Evolutionary conservation across 2,888 invertebrate genomes (phyloP).

Genomic region (Polyploca ridens): DNA sequence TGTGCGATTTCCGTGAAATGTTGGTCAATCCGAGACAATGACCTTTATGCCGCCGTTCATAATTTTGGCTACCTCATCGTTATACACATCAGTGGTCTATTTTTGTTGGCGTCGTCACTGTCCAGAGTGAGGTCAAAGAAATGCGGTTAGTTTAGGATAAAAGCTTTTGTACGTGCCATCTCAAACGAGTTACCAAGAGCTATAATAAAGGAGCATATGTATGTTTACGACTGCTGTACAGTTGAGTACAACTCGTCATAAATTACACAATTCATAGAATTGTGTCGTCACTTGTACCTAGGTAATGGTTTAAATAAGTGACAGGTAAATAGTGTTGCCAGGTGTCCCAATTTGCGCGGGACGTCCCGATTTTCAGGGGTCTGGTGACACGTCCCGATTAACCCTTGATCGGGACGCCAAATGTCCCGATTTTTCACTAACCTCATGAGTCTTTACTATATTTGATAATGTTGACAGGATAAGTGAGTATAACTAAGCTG

Average conservation of each 20-base stretch:
- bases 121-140: slow-evolving; percentile 61
- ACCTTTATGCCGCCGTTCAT: slow-evolving; percentile 61
- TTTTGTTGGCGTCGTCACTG: slow-evolving; percentile 55
- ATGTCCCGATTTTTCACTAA: no score
- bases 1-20: slow-evolving; percentile 31
- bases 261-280: slow-evolving; percentile 13
- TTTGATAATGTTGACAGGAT: no score
- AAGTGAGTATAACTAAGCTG: no score
- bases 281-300: background rate
- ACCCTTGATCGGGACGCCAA: no score
- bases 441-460: no score
- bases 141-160: slow-evolving; percentile 62
- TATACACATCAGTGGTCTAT: slow-evolving; percentile 56
- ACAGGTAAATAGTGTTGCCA: no score
- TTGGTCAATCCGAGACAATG: slow-evolving; percentile 59
- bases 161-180: slow-evolving; percentile 61
- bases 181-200: slow-evolving; percentile 25
- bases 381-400: no score
- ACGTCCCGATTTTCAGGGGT: no score
- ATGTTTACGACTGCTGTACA: slow-evolving; percentile 45
- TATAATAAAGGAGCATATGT: slow-evolving; percentile 50
- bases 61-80: slow-evolving; percentile 54
- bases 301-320: background rate
- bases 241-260: slow-evolving; percentile 21
- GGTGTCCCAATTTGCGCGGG: no score